A percentile compares a stretch with the other conserved stretches of the same genome.
Conservation (phyloP, 53 echinoderm and acorn worm genomes). For the Holothuria leucospilota region DNA sequence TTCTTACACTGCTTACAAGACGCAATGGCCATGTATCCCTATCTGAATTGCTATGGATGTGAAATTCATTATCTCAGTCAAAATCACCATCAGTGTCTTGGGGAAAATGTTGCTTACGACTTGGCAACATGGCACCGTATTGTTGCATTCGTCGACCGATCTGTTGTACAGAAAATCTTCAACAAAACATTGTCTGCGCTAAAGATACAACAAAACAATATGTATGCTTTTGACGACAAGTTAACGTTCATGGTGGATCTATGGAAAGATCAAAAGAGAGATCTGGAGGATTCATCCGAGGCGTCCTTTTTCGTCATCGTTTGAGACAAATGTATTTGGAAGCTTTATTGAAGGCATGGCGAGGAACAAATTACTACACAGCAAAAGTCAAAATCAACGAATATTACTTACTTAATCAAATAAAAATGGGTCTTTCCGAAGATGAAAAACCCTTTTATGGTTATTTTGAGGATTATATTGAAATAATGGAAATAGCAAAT, state of each 20-base stretch:
- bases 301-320: too few species aligned
- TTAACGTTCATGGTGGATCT: not conserved
- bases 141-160: slow-evolving; percentile 1
- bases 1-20: slow-evolving; percentile 12
- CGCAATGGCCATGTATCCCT: not conserved
- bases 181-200: not conserved
- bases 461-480: too few species aligned
- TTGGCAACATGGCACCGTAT: not conserved
- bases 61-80: slow-evolving; percentile 2
- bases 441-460: too few species aligned
- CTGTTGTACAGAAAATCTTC: not conserved
- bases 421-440: too few species aligned
- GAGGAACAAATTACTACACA: too few species aligned
- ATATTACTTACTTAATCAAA: too few species aligned
- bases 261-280: slow-evolving; percentile 1
- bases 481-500: too few species aligned
- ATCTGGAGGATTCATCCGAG: not conserved
- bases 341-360: too few species aligned
- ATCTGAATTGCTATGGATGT: not conserved
- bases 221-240: not conserved
- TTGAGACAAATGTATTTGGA: too few species aligned
- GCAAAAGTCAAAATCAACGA: too few species aligned
- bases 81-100: slow-evolving; percentile 1
- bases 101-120: not conserved
- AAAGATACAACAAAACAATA: not conserved